A percentile compares a stretch with the other conserved stretches of the same genome.
phyloP scores from a whole-genome alignment of 1,140 invertebrate species.

The Scaptomyza montana region DNA sequence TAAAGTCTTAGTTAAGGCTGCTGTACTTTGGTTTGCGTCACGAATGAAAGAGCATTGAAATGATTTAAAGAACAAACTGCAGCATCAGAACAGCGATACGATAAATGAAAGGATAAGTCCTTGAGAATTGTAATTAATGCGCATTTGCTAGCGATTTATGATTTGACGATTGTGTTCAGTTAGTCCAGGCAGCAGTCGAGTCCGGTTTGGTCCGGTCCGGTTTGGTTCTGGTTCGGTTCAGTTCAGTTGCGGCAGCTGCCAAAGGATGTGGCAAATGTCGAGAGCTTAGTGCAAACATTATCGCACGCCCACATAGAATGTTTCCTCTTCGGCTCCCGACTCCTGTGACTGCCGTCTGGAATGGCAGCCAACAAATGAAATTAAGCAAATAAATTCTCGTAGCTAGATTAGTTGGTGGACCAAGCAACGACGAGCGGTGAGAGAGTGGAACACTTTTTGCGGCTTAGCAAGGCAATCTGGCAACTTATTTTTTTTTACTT shows the following conservation, averaged over 20 bases:
- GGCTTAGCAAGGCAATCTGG: slow-evolving; percentile 74
- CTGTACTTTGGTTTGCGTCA: slow-evolving; percentile 2
- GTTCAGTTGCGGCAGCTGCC: slow-evolving; percentile 2
- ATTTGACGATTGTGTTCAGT: slow-evolving; percentile 41
- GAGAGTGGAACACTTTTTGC: slow-evolving; percentile 63
- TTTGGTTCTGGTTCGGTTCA: neutral
- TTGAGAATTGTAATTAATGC: slow-evolving; percentile 47
- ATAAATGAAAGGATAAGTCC: neutral
- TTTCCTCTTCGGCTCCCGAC: neutral
- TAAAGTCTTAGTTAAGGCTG: slow-evolving; percentile 37
- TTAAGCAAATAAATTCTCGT: slow-evolving; percentile 79
- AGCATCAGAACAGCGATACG: neutral
- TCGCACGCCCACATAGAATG: slow-evolving; percentile 57
- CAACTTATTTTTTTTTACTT: slow-evolving; percentile 46
- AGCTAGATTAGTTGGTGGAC: slow-evolving; percentile 68
- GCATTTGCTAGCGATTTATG: slow-evolving; percentile 41
- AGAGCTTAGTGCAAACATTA: slow-evolving; percentile 75
- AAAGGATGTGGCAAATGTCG: slow-evolving; percentile 43
- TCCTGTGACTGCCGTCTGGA: slow-evolving; percentile 3
- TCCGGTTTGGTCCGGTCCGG: neutral
- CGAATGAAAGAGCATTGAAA: neutral
- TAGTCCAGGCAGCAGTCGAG: neutral
- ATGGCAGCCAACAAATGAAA: slow-evolving; percentile 73
- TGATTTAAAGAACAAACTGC: neutral
- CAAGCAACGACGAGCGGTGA: neutral